These are phyloP conservation scores for Torymus auratus DNA, from an alignment of 2,888 invertebrate species.

Conservation along the genomic window DNA sequence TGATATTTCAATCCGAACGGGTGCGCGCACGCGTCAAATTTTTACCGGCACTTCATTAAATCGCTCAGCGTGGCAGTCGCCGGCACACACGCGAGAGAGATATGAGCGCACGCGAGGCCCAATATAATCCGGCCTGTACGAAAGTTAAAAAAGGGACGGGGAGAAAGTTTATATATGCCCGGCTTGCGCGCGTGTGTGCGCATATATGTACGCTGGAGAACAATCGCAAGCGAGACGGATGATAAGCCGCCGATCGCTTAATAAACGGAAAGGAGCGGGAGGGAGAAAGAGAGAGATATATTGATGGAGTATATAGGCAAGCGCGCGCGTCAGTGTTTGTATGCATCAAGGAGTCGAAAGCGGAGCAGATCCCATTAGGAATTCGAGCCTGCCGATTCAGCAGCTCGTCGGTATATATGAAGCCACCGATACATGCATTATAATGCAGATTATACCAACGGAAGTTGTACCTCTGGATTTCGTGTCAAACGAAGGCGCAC, in stretches of 20 bases:
- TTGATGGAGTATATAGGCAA: background rate
- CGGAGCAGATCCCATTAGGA: slow-evolving; percentile 52
- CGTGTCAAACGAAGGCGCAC: background rate
- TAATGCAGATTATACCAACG: slow-evolving; percentile 11
- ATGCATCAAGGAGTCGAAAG: slow-evolving; percentile 25
- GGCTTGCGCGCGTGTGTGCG: background rate
- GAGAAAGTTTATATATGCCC: slow-evolving; percentile 48
- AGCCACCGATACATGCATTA: slow-evolving; percentile 46
- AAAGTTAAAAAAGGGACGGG: slow-evolving; percentile 27
- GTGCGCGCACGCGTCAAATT: slow-evolving; percentile 37
- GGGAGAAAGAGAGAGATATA: background rate
- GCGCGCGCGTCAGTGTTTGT: background rate
- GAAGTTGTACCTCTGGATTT: background rate
- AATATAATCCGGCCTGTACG: background rate
- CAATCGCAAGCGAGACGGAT: slow-evolving; percentile 45
- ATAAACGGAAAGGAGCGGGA: slow-evolving; percentile 27
- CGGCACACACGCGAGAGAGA: slow-evolving; percentile 20
- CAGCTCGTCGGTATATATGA: background rate
- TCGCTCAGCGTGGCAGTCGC: background rate
- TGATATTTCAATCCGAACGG: slow-evolving; percentile 55
- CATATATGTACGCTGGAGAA: slow-evolving; percentile 21
- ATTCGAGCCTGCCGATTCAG: slow-evolving; percentile 48
- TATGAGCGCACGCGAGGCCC: slow-evolving; percentile 27
- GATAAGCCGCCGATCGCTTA: slow-evolving; percentile 41
- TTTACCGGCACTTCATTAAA: slow-evolving; percentile 48